phyloP scores from a whole-genome alignment of 1,140 invertebrate genomes.

The Stegodyphus dumicola region DNA sequence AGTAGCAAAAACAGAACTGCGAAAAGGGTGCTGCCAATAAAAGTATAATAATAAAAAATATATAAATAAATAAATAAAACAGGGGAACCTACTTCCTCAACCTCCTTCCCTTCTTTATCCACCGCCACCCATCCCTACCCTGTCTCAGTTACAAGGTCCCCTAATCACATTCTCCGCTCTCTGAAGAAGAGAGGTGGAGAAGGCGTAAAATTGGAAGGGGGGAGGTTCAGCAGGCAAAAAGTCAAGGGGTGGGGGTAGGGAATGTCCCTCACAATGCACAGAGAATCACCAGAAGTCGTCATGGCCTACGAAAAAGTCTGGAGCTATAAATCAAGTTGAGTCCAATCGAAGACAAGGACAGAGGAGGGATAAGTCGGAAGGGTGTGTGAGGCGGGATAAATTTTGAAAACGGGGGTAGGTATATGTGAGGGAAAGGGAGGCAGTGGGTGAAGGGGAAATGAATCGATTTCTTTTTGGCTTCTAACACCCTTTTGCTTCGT shows the following conservation, averaged over 20 bases:
- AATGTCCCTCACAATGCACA: conserved; percentile 13
- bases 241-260: neutral
- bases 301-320: conserved; percentile 37
- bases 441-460: neutral
- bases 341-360: conserved; percentile 53
- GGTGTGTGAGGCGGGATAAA: neutral
- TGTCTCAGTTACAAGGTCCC: conserved; percentile 55
- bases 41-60: too few species aligned
- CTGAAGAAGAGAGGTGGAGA: neutral
- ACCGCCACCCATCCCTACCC: neutral
- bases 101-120: neutral
- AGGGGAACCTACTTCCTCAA: too few species aligned
- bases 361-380: neutral
- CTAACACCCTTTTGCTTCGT: neutral
- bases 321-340: conserved; percentile 49
- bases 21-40: too few species aligned
- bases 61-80: too few species aligned
- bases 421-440: neutral
- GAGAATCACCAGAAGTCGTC: conserved; percentile 25
- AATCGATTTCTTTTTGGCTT: neutral
- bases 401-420: too few species aligned
- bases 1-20: too few species aligned
- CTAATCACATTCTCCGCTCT: conserved; percentile 48
- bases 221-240: neutral
- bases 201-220: conserved; percentile 24